Percentiles rank a stretch among this genome's conserved stretches.
phyloP scores from a whole-genome alignment of 1,140 invertebrate genomes.

The Battus philenor region DNA sequence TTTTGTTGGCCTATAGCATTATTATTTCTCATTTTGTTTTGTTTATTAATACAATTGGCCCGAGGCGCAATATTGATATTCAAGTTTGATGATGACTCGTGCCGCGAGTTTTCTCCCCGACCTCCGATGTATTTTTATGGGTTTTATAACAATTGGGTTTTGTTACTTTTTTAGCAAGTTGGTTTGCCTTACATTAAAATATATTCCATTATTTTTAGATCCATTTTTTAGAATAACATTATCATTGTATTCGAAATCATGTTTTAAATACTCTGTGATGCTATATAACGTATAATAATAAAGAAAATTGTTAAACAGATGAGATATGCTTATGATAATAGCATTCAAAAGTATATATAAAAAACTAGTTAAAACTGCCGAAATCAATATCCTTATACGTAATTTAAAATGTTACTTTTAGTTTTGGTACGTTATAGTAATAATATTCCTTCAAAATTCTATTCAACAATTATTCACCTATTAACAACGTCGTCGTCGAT shows the following conservation, averaged over 20 bases:
- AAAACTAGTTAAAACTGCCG: no score
- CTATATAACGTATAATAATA: no score
- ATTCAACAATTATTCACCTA: no score
- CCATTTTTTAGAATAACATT: slow-evolving; percentile 7
- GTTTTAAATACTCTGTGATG: no score
- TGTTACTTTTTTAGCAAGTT: slow-evolving; percentile 44
- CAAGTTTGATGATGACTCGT: slow-evolving; percentile 73
- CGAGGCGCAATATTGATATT: slow-evolving; percentile 75
- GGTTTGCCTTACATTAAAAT: slow-evolving; percentile 45
- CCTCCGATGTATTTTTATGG: slow-evolving; percentile 64
- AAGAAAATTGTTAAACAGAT: no score
- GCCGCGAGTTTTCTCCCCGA: slow-evolving; percentile 53
- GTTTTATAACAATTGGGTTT: slow-evolving; percentile 62
- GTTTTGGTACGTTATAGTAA: no score
- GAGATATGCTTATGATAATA: no score
- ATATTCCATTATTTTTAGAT: slow-evolving; percentile 33
- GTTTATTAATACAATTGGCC: slow-evolving; percentile 76
- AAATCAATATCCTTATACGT: no score
- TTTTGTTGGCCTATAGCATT: slow-evolving; percentile 75
- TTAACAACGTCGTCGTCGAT: no score
- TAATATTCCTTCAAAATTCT: no score
- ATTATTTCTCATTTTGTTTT: slow-evolving; percentile 76
- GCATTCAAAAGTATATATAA: no score
- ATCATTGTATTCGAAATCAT: slow-evolving; percentile 7
- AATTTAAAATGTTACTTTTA: no score